These are phyloP conservation scores for Metalampra italica DNA, from an alignment of 2,888 invertebrate genomes.

Conservation along the genomic window DNA sequence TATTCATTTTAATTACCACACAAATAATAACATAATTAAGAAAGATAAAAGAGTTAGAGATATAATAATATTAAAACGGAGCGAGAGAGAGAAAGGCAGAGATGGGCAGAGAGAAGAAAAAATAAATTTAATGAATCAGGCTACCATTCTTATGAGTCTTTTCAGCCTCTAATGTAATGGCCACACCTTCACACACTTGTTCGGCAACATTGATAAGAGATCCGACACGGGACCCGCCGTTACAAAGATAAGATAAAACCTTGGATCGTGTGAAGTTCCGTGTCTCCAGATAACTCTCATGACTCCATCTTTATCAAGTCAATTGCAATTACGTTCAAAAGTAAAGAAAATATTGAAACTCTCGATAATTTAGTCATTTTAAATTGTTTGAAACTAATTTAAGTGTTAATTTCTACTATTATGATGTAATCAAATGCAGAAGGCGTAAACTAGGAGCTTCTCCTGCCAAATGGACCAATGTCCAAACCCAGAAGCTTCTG, in stretches of 20 bases:
- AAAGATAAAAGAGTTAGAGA: too few relatives aligned
- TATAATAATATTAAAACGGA: too few relatives aligned
- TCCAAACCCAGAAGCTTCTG: too few relatives aligned
- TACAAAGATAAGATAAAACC: constrained; percentile 25
- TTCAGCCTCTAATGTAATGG: constrained; percentile 11
- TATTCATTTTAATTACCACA: too few relatives aligned
- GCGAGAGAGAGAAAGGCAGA: too few relatives aligned
- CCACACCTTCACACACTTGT: constrained; percentile 16
- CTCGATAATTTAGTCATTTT: too few relatives aligned
- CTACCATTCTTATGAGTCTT: not conserved
- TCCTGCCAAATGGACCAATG: too few relatives aligned
- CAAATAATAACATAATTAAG: too few relatives aligned
- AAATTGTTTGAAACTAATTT: not conserved
- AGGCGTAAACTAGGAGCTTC: too few relatives aligned
- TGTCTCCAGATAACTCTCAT: constrained; percentile 29
- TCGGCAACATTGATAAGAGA: constrained; percentile 16
- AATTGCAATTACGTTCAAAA: not conserved
- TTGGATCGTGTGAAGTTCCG: constrained; percentile 16
- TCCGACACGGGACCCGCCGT: constrained; percentile 15
- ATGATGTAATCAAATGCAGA: too few relatives aligned
- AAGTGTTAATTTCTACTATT: too few relatives aligned
- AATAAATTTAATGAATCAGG: not conserved
- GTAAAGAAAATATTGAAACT: not conserved
- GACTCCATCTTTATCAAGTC: constrained; percentile 20
- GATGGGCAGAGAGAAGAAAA: too few relatives aligned